Evolutionary conservation across 2,888 invertebrate genomes (phyloP).

Genomic region (Hyposoter dolosus): DNA sequence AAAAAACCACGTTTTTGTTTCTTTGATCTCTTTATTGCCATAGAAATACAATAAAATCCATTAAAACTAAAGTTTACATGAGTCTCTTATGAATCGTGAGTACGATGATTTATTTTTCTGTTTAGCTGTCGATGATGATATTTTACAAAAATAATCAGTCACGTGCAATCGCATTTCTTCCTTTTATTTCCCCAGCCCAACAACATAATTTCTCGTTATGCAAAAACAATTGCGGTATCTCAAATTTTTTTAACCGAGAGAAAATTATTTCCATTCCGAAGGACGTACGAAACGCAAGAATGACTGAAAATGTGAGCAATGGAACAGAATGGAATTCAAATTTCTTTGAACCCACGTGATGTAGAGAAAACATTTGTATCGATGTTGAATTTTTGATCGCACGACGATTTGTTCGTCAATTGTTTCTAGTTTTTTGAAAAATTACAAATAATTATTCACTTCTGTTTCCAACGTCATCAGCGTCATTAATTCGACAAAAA

Average conservation of each 20-base stretch:
- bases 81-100: constrained; percentile 12
- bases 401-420: not conserved
- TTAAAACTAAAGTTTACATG: not conserved
- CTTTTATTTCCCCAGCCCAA: not conserved
- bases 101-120: not conserved
- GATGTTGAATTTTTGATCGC: not conserved
- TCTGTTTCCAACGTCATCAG: not conserved
- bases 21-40: not conserved
- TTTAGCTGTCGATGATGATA: constrained; percentile 1
- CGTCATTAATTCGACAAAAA: not conserved
- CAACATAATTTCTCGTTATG: not conserved
- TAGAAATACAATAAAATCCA: constrained; percentile 1
- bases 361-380: not conserved
- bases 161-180: constrained; percentile 35
- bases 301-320: not conserved
- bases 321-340: not conserved
- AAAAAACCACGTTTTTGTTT: not conserved
- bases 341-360: not conserved
- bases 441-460: not conserved
- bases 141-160: constrained; percentile 52
- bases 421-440: not conserved
- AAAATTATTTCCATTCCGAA: not conserved
- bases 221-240: not conserved
- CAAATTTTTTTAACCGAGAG: not conserved
- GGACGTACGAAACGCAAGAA: constrained; percentile 10